A percentile compares a stretch with the other conserved stretches of the same genome.
Conservation (phyloP, 1,140 invertebrate genomes). For the Trialeurodes vaporariorum region DNA sequence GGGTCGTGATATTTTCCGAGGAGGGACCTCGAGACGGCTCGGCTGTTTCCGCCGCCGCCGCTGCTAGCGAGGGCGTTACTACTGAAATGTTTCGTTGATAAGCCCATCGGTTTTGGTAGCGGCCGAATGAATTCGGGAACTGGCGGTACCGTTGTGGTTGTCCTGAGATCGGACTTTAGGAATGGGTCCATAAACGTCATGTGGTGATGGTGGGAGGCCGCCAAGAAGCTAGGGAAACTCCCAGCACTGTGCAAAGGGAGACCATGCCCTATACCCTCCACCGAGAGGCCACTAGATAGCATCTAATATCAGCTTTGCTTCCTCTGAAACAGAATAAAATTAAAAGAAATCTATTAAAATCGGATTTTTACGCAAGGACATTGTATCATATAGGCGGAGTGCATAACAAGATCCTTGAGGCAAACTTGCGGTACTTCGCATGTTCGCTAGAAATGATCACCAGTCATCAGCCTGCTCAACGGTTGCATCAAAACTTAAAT, state of each 20-base stretch:
- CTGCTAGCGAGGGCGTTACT: conserved; percentile 7
- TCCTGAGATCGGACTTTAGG: conserved; percentile 3
- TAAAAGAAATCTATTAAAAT: too few species aligned
- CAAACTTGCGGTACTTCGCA: too few species aligned
- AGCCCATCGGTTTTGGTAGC: conserved; percentile 11
- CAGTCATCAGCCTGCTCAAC: too few species aligned
- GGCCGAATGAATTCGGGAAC: conserved; percentile 14
- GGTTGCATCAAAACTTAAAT: too few species aligned
- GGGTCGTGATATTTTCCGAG: neutral
- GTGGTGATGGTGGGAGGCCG: conserved; percentile 12
- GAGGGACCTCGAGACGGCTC: neutral
- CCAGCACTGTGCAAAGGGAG: neutral
- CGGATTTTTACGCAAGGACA: too few species aligned
- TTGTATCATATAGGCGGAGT: too few species aligned
- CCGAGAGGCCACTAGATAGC: conserved; percentile 15
- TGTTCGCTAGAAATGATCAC: too few species aligned
- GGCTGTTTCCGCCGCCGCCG: neutral
- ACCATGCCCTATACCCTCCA: conserved; percentile 14
- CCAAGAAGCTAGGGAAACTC: neutral
- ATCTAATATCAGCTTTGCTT: conserved; percentile 2
- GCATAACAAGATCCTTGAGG: too few species aligned
- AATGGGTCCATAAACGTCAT: conserved; percentile 13
- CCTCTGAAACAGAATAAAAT: neutral
- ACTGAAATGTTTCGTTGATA: neutral
- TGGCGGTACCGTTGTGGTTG: neutral